Evolutionary conservation across 2,113 vertebrate species (phyloP), one percentile per base, ranked within the genome.

Genomic region (Vidua chalybeata): DNA sequence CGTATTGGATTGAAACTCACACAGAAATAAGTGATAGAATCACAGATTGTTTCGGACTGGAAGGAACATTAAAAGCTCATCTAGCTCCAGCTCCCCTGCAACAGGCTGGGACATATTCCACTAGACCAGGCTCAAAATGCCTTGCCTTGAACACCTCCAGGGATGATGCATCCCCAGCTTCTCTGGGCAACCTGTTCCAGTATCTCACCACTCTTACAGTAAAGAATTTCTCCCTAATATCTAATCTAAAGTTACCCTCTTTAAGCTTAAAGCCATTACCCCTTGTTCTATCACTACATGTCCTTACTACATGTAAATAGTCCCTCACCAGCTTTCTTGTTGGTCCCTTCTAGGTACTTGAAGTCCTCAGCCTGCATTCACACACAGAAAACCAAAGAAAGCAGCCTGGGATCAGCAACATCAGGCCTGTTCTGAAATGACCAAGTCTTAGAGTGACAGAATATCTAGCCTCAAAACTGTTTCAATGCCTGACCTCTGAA

Each of bases 1-100:
- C 7, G 7, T 2, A 1, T 8, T 13, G 61, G 5, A 30, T 10
- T 61, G 48, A 64, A 39, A 72, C 43, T 6, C 19, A 30, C 1
- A 3, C 7, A 71, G 33, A 74, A 3, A 6, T 11, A 27, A 46
- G 39, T 55, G 59, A 45, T 48, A 35, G 12, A 68, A 55, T 55
- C 41, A 43, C 30, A 27, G 54, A 15, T 7, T 41, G 3, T 4
- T 62, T 69, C 9, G 7, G 26, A 39, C 41, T 55, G n/a, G 26
- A 55, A 76, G 9, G 9, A 11, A 41, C 20, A n/a, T 30, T 68
- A 31, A 39, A 61, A 75, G 2, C 7, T n/a, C 8, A 27, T 41
- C 11, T 61, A 35, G 39, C 41, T 41, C n/a, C 39, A 73, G 37
- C 5, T 7, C 19, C 35, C 4, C 67, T 64, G 26, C 35, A 10